Percentiles rank a stretch among this genome's conserved stretches.
phyloP scores from a whole-genome alignment of 2,888 invertebrate species.

The Malthinus seriepunctatus region DNA sequence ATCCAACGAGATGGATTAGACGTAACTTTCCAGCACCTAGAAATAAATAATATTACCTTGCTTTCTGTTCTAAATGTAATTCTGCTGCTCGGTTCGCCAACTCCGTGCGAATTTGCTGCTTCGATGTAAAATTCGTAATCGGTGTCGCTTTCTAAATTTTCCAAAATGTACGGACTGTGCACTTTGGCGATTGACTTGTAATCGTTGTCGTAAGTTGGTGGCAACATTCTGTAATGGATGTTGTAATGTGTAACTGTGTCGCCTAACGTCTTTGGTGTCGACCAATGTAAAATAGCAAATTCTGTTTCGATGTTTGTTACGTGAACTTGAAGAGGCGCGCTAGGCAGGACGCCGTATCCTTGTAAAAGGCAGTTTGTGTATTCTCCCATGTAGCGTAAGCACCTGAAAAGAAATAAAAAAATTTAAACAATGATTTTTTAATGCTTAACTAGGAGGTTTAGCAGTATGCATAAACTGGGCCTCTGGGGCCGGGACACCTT shows the following conservation, averaged over 20 bases:
- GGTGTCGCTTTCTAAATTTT: constrained; percentile 71
- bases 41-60: constrained; percentile 55
- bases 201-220: constrained; percentile 50
- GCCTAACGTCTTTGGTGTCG: constrained; percentile 68
- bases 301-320: constrained; percentile 75
- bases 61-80: constrained; percentile 77
- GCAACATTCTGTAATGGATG: constrained; percentile 52
- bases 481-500: too few relatives aligned
- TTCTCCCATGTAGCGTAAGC: constrained; percentile 79
- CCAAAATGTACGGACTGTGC: constrained; percentile 74
- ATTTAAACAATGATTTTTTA: background rate
- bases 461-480: too few relatives aligned
- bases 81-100: constrained; percentile 74
- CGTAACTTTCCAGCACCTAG: constrained; percentile 31
- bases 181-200: constrained; percentile 53
- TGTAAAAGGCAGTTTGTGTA: constrained; percentile 82
- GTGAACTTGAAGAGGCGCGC: constrained; percentile 70
- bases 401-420: constrained; percentile 54
- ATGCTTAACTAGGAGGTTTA: too few relatives aligned
- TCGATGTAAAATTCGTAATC: constrained; percentile 82
- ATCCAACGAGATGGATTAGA: constrained; percentile 43
- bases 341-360: constrained; percentile 82
- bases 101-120: constrained; percentile 78
- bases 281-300: constrained; percentile 81
- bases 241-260: constrained; percentile 67